Evolutionary conservation across 2,888 invertebrate species (phyloP), one percentile per base, ranked within the genome.

Genomic region (Oscheius sp.): DNA sequence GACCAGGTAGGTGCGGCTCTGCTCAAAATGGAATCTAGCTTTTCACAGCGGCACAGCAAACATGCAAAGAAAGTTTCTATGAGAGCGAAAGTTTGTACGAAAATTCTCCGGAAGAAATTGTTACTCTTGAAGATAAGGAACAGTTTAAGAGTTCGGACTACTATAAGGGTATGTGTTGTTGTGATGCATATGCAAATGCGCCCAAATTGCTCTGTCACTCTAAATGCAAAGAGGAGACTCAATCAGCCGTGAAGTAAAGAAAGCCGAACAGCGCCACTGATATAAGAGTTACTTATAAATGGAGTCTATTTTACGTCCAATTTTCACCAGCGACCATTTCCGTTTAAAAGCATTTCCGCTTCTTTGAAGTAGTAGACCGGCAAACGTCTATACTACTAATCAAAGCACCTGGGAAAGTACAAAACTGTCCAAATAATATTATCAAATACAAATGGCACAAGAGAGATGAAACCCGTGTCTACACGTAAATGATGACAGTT

Each of bases 141-240:
- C 42, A 42, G 3, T 42, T 42, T 7, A 42, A 42, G 42, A 42
- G 42, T 63, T n/a, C 11, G 11, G 48, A 21, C 48, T 48, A 63
- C 63, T 47, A 48, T 33, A 21, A 47, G 48, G 10, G 63, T 47
- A 32, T 53, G 35, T 32, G 68, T 55, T 68, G 42, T 68, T 68
- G 37, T 35, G 68, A 33, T 55, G 68, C 68, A 68, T 68, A 68
- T 68, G 68, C 68, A 68, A 68, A 68, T 68, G 55, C 35, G 55
- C 7, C 11, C 68, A 68, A 68, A 68, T 68, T 68, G 55, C 68
- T 68, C 55, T 55, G 68, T 68, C 68, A 68, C 68, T 68, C 68
- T 55, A 68, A 55, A 55, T 53, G 55, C 53, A 68, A 68, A 55
- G 55, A 37, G 55, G 53, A 35, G 29, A n/a, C 33, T 35, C 68